Percentiles rank a stretch among this genome's conserved stretches.
phyloP scores from a whole-genome alignment of 2,797 vertebrate genomes.

The Semotilus atromaculatus region DNA sequence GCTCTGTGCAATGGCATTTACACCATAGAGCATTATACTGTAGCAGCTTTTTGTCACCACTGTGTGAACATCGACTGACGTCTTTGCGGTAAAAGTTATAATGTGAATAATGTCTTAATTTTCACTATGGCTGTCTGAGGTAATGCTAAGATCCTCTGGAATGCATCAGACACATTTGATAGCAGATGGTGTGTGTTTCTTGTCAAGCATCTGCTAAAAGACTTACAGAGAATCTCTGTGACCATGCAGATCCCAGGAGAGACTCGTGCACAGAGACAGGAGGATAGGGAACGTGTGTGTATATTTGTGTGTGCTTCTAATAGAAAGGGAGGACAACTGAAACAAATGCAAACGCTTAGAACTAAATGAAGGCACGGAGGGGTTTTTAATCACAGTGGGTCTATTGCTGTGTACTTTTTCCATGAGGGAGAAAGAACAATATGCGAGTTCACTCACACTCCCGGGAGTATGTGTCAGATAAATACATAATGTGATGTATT shows the following conservation, averaged over 20 bases:
- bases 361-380: background rate
- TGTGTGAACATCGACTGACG: constrained; percentile 13
- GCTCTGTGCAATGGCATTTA: background rate
- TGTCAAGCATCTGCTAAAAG: constrained; percentile 48
- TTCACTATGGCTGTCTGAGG: constrained; percentile 1
- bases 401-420: constrained; percentile 19
- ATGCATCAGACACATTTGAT: constrained; percentile 28
- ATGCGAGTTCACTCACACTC: constrained; percentile 8
- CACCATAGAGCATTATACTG: background rate
- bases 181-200: constrained; percentile 54
- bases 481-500: constrained; percentile 50
- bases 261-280: background rate
- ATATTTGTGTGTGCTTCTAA: constrained; percentile 29
- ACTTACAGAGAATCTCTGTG: constrained; percentile 37
- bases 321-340: background rate
- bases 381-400: constrained; percentile 17
- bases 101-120: constrained; percentile 11
- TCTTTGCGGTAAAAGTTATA: background rate
- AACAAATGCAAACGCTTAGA: background rate
- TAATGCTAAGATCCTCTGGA: constrained; percentile 25
- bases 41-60: background rate
- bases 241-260: constrained; percentile 42
- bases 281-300: constrained; percentile 21
- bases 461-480: constrained; percentile 34
- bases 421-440: constrained; percentile 16